These are phyloP conservation scores for Crotalus helleri DNA, from an alignment of 2,113 vertebrate species.

Conservation along the genomic window DNA sequence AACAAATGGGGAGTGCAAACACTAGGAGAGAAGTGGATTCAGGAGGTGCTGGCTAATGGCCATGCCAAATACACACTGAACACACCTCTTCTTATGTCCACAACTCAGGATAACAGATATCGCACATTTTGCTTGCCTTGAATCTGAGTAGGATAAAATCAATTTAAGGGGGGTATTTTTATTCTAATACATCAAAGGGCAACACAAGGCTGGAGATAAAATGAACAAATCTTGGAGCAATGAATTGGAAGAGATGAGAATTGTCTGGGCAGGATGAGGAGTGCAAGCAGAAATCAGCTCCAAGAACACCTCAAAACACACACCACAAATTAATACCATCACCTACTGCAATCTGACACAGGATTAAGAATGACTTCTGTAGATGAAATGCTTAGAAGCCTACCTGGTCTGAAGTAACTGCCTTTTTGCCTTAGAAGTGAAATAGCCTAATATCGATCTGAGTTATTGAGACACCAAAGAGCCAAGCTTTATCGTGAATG, in stretches of 20 bases:
- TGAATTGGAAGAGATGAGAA: not conserved
- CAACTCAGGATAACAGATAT: not conserved
- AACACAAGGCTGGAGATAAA: not conserved
- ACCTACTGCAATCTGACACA: not conserved
- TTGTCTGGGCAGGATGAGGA: not conserved
- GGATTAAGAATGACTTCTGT: not conserved
- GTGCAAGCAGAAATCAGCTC: not conserved
- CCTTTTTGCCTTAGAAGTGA: not conserved
- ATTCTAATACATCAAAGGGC: not conserved
- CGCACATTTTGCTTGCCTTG: not conserved
- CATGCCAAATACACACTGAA: not conserved
- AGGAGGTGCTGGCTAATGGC: not conserved
- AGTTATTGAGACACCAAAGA: not conserved
- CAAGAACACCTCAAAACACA: not conserved
- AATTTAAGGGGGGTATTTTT: not conserved
- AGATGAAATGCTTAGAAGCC: not conserved
- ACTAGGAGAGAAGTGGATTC: not conserved
- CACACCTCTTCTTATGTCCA: not conserved
- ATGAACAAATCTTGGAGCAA: not conserved
- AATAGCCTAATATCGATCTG: not conserved
- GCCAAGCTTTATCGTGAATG: not conserved
- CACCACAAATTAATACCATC: not conserved
- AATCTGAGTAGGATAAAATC: not conserved
- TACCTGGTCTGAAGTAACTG: not conserved
- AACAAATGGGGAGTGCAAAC: not conserved